Conservation (phyloP, 2,113 vertebrate genomes). For the Pipra filicauda region DNA sequence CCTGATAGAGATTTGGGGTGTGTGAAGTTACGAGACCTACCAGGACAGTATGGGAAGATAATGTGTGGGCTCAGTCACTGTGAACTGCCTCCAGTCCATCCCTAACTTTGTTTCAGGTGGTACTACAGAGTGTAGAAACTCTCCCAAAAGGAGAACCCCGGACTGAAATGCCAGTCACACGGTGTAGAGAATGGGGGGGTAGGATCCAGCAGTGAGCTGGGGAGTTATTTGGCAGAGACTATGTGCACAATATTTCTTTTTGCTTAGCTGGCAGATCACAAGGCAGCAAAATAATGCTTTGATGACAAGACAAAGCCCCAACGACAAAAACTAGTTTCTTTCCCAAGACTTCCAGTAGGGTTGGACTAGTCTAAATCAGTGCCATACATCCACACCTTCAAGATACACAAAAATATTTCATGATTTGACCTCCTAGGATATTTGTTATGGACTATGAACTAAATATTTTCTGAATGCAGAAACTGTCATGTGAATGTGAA, state of each 20-base stretch:
- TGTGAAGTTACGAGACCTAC: background rate
- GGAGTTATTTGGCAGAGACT: background rate
- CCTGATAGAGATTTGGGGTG: background rate
- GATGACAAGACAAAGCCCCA: background rate
- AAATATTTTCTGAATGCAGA: background rate
- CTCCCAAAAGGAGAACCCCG: background rate
- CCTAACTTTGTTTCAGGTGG: background rate
- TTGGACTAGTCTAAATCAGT: background rate
- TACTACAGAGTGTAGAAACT: background rate
- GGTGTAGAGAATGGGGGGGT: accelerated
- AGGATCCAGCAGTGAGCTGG: background rate
- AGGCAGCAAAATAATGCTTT: background rate
- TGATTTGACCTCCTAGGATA: background rate
- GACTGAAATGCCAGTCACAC: background rate
- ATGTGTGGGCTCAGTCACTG: background rate
- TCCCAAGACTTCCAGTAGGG: background rate
- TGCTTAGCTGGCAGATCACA: background rate
- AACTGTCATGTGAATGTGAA: background rate
- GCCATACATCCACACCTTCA: background rate
- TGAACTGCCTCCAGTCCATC: background rate
- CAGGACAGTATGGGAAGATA: background rate
- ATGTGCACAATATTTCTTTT: background rate
- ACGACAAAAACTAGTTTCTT: background rate
- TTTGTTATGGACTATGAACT: background rate
- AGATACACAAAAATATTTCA: background rate